Evolutionary conservation across 2,797 vertebrate genomes (phyloP).

Genomic region (Lepilemur septentrionalis): DNA sequence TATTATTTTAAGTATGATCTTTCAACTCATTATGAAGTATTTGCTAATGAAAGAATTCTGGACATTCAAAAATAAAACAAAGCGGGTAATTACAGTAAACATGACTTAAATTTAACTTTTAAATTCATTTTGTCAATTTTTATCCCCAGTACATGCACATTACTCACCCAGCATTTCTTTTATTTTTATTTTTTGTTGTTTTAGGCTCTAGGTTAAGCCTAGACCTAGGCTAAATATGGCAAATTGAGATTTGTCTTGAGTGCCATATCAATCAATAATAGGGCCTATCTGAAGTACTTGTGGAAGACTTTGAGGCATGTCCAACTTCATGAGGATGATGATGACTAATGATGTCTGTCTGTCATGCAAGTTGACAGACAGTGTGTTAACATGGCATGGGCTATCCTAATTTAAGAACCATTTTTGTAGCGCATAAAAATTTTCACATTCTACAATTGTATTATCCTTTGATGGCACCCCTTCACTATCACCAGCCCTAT

Average conservation of each 20-base stretch:
- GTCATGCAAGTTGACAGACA: not conserved
- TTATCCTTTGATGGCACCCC: not conserved
- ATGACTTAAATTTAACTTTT: not conserved
- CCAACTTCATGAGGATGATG: not conserved
- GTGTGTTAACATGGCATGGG: not conserved
- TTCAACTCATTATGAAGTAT: not conserved
- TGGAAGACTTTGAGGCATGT: not conserved
- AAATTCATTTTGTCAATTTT: slow-evolving; percentile 28
- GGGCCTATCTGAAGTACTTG: not conserved
- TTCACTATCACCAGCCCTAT: not conserved
- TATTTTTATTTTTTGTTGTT: not conserved
- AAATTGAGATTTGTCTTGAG: not conserved
- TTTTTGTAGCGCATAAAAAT: not conserved
- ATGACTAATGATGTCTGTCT: not conserved
- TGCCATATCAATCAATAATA: not conserved
- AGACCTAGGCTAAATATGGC: not conserved
- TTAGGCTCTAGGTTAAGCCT: not conserved
- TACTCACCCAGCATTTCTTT: not conserved
- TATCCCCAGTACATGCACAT: not conserved
- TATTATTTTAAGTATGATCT: not conserved
- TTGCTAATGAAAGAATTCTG: not conserved
- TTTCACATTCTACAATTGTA: not conserved
- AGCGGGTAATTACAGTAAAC: not conserved
- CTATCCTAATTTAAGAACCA: not conserved
- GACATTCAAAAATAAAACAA: not conserved